These are phyloP conservation scores for Solea senegalensis DNA, from an alignment of 2,113 vertebrate species.

Conservation along the genomic window DNA sequence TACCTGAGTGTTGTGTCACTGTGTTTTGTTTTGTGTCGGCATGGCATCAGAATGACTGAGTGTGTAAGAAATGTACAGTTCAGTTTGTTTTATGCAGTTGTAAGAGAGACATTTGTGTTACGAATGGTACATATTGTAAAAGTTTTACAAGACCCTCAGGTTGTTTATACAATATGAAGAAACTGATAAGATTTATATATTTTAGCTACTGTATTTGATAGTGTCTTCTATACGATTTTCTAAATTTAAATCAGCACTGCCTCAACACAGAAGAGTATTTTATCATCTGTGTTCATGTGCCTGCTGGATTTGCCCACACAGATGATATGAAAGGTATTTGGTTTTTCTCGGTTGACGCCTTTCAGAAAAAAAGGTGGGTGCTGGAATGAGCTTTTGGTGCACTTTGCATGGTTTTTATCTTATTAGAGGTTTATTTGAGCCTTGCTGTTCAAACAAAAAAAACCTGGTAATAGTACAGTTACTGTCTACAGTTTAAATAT, in stretches of 20 bases:
- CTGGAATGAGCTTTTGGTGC: conserved; percentile 31
- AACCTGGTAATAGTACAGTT: conserved; percentile 9
- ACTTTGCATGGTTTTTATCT: conserved; percentile 32
- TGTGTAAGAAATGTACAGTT: not conserved
- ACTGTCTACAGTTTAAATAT: too few species aligned
- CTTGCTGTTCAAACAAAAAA: conserved; percentile 33
- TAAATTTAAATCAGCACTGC: conserved; percentile 41
- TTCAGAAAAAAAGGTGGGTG: conserved; percentile 26
- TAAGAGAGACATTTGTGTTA: conserved; percentile 25
- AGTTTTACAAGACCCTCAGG: conserved; percentile 23
- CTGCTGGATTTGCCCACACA: conserved; percentile 66
- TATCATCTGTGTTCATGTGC: conserved; percentile 72
- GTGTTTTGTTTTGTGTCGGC: conserved; percentile 12
- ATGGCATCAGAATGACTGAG: conserved; percentile 23
- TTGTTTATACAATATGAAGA: conserved; percentile 65
- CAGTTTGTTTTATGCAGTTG: conserved; percentile 27
- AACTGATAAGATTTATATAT: conserved; percentile 32
- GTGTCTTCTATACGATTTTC: conserved; percentile 31
- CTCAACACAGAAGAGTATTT: conserved; percentile 50
- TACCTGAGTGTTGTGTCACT: conserved; percentile 22
- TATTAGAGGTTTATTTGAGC: conserved; percentile 23
- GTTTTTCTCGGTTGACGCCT: conserved; percentile 43
- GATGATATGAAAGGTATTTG: conserved; percentile 52
- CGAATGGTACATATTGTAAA: conserved; percentile 28
- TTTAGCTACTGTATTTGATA: conserved; percentile 39